Conservation (phyloP, 1,140 invertebrate genomes). For the Scaptomyza graminum region DNA sequence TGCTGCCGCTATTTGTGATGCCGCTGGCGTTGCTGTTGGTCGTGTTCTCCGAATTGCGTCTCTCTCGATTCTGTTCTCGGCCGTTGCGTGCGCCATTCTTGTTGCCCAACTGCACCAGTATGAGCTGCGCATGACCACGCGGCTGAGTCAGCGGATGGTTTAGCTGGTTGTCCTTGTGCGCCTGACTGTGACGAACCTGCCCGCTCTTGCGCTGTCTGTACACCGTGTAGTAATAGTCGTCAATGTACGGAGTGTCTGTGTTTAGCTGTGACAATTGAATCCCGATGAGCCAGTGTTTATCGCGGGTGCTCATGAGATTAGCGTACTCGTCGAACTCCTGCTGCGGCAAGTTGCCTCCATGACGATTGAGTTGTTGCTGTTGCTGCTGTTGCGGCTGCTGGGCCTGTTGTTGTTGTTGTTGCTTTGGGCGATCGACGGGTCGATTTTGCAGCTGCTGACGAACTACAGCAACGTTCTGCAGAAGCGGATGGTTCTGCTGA, state of each 20-base stretch:
- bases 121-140: slow-evolving; percentile 82
- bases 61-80: slow-evolving; percentile 79
- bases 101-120: slow-evolving; percentile 79
- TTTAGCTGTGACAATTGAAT: slow-evolving; percentile 95
- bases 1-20: slow-evolving; percentile 80
- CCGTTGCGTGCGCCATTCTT: slow-evolving; percentile 82
- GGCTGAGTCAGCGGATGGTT: slow-evolving; percentile 86
- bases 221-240: slow-evolving; percentile 94
- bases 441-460: slow-evolving; percentile 65
- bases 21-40: slow-evolving; percentile 52
- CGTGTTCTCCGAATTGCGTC: slow-evolving; percentile 85
- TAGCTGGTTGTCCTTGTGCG: slow-evolving; percentile 86
- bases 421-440: slow-evolving; percentile 40
- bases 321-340: slow-evolving; percentile 90
- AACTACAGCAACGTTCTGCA: slow-evolving; percentile 72
- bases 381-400: slow-evolving; percentile 49
- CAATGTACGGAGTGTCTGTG: slow-evolving; percentile 92
- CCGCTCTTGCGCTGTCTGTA: slow-evolving; percentile 86
- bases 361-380: slow-evolving; percentile 48
- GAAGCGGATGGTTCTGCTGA: slow-evolving; percentile 86
- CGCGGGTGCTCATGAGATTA: slow-evolving; percentile 94
- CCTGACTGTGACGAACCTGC: slow-evolving; percentile 85
- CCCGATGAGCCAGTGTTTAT: slow-evolving; percentile 97
- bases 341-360: slow-evolving; percentile 72
- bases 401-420: slow-evolving; percentile 49